A percentile compares a stretch with the other conserved stretches of the same genome.
Evolutionary conservation across 2,113 vertebrate genomes (phyloP).

Genomic region (Plestiodon gilberti): DNA sequence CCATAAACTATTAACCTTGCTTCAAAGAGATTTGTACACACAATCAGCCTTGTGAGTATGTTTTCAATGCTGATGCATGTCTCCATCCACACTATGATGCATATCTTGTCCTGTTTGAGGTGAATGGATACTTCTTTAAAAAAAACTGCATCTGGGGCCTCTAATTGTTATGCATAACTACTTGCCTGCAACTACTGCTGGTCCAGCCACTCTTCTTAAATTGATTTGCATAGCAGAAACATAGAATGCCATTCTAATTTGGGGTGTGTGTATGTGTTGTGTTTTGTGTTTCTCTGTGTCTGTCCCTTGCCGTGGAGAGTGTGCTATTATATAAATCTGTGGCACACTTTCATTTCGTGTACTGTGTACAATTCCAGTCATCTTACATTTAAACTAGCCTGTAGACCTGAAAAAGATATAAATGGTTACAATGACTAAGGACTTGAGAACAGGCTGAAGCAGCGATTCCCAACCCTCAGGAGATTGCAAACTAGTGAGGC

Average conservation of each 20-base stretch:
- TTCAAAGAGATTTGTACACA: neutral
- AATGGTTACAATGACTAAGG: neutral
- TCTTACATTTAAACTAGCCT: neutral
- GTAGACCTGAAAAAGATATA: neutral
- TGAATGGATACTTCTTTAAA: too few species aligned
- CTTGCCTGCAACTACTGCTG: neutral
- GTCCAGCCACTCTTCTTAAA: neutral
- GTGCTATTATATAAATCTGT: neutral
- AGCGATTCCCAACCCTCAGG: too few species aligned
- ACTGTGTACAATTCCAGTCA: neutral
- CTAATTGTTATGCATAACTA: too few species aligned
- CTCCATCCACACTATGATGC: too few species aligned
- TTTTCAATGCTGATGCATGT: too few species aligned
- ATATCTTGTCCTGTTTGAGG: too few species aligned
- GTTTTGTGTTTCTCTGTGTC: neutral
- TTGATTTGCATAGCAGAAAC: neutral
- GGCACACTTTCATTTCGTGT: neutral
- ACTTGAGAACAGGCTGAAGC: neutral
- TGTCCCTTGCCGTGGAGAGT: too few species aligned
- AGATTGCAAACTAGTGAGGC: too few species aligned
- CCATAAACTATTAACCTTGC: too few species aligned
- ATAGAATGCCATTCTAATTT: neutral
- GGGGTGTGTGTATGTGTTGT: neutral
- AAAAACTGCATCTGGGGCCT: neutral
- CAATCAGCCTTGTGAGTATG: too few species aligned